phyloP scores from a whole-genome alignment of 2,797 vertebrate genomes.

The Gallirallus australis region DNA sequence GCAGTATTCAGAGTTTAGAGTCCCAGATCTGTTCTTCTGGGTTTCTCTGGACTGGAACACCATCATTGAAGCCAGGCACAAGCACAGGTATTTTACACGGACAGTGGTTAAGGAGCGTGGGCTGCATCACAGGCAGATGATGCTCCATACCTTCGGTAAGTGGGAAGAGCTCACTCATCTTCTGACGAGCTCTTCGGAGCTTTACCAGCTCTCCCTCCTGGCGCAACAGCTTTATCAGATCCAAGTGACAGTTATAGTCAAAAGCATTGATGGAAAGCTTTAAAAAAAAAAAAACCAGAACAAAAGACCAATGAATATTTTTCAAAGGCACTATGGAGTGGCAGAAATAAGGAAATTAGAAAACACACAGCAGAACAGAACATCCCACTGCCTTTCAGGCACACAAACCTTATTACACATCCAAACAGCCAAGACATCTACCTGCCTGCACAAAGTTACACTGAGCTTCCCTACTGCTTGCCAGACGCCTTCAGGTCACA shows the following conservation, averaged over 20 bases:
- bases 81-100: accelerated
- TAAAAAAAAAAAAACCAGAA: background rate
- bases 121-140: background rate
- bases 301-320: background rate
- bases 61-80: accelerated
- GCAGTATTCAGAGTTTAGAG: no score
- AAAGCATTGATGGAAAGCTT: slow-evolving; percentile 95
- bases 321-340: accelerated
- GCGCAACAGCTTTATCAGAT: slow-evolving; percentile 93
- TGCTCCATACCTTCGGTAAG: slow-evolving; percentile 89
- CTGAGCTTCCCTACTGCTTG: background rate
- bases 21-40: background rate
- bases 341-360: accelerated
- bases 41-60: background rate
- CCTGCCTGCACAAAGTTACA: no score
- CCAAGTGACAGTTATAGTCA: slow-evolving; percentile 97
- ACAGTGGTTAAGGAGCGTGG: accelerated
- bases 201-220: slow-evolving; percentile 91
- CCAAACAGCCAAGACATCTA: accelerated
- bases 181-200: slow-evolving; percentile 90
- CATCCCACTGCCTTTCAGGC: accelerated
- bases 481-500: no score
- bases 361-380: background rate
- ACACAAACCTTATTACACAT: accelerated
- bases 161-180: slow-evolving; percentile 97